These are phyloP conservation scores for Sminthurinus aureus DNA, from an alignment of 2,888 invertebrate species.

Conservation along the genomic window DNA sequence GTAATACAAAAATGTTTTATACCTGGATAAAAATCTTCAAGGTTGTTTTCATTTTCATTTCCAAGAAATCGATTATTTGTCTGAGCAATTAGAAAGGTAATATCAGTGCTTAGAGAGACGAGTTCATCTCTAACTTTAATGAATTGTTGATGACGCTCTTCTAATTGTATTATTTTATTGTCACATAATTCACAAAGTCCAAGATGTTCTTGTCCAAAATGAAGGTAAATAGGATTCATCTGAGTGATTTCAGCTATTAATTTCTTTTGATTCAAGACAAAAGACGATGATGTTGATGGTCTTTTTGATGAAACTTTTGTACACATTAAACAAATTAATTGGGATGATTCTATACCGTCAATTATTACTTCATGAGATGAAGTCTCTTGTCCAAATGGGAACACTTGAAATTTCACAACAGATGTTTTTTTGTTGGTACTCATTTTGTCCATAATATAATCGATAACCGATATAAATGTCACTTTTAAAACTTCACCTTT, in stretches of 20 bases:
- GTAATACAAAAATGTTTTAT: background rate
- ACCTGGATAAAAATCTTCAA: conserved; percentile 24
- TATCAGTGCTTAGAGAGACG: conserved; percentile 21
- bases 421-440: background rate
- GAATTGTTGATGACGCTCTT: conserved; percentile 22
- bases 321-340: conserved; percentile 29
- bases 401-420: conserved; percentile 5
- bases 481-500: too few species aligned
- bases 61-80: conserved; percentile 28
- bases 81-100: conserved; percentile 21
- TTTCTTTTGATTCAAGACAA: conserved; percentile 11
- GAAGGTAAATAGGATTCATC: conserved; percentile 22
- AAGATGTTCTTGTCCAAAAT: conserved; percentile 12
- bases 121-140: conserved; percentile 16
- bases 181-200: conserved; percentile 34
- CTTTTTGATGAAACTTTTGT: background rate
- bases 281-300: background rate
- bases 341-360: conserved; percentile 21
- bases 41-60: background rate
- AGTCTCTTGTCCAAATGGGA: background rate
- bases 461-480: background rate
- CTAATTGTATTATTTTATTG: conserved; percentile 19
- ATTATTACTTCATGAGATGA: conserved; percentile 17
- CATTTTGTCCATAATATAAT: background rate
- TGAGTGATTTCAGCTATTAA: conserved; percentile 24